Conservation (phyloP, 2,113 vertebrate species). For the Pluvianellus socialis region DNA sequence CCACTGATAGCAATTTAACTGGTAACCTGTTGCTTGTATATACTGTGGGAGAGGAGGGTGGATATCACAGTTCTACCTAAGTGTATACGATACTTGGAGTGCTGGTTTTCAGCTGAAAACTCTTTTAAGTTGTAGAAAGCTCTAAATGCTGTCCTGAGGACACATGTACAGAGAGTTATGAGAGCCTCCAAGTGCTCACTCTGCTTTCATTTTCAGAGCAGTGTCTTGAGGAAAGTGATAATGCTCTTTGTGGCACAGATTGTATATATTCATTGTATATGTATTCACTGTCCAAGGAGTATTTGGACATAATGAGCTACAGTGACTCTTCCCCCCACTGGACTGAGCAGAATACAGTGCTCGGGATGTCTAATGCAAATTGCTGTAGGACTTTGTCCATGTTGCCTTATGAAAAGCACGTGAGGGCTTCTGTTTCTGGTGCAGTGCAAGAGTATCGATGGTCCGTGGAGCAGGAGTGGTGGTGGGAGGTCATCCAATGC, state of each 20-base stretch:
- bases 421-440: background rate
- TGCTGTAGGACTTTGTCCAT: background rate
- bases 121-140: background rate
- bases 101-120: background rate
- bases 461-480: accelerated
- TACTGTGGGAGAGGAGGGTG: background rate
- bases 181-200: background rate
- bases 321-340: background rate
- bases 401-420: background rate
- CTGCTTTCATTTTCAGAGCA: background rate
- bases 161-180: background rate
- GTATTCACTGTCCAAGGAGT: background rate
- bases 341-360: background rate
- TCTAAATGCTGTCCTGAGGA: background rate
- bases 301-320: background rate
- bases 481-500: background rate
- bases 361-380: background rate
- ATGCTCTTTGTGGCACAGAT: background rate
- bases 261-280: background rate
- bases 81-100: background rate
- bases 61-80: background rate
- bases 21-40: background rate
- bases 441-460: background rate
- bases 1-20: background rate
- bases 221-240: background rate